Percentiles rank a stretch among this genome's conserved stretches.
phyloP scores from a whole-genome alignment of 1,140 invertebrate genomes.

The Brachionus koreanus region DNA sequence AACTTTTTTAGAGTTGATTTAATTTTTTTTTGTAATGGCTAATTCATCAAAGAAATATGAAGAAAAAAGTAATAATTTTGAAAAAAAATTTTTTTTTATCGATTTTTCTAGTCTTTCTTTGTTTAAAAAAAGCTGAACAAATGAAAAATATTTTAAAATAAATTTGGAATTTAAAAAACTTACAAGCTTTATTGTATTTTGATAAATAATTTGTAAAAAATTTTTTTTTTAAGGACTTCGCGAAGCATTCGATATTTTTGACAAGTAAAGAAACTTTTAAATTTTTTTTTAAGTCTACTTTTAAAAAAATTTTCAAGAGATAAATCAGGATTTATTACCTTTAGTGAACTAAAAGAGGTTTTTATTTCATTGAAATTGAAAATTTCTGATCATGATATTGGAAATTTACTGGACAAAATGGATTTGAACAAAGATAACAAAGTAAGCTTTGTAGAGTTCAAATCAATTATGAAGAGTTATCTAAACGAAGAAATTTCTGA shows the following conservation, averaged over 20 bases:
- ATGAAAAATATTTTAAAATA: not conserved
- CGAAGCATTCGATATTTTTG: not conserved
- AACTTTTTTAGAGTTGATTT: not conserved
- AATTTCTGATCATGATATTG: not conserved
- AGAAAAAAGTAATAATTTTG: not conserved
- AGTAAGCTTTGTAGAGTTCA: not conserved
- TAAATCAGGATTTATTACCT: not conserved
- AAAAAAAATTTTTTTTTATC: not conserved
- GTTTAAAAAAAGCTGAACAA: not conserved
- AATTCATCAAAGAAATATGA: not conserved
- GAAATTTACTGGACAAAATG: not conserved
- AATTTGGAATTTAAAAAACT: not conserved
- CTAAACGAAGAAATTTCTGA: not conserved
- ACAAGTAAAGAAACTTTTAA: not conserved
- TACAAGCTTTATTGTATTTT: not conserved
- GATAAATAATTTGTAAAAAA: not conserved
- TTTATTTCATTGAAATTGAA: not conserved
- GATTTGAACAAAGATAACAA: not conserved
- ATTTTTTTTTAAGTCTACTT: not conserved
- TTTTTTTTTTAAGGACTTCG: not conserved
- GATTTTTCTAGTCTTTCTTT: not conserved
- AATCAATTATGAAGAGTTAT: not conserved
- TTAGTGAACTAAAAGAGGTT: not conserved
- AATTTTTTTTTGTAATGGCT: not conserved
- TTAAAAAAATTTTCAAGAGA: not conserved